Percentiles rank a stretch among this genome's conserved stretches.
phyloP scores from a whole-genome alignment of 2,113 vertebrate species.

The Tetrax tetrax region DNA sequence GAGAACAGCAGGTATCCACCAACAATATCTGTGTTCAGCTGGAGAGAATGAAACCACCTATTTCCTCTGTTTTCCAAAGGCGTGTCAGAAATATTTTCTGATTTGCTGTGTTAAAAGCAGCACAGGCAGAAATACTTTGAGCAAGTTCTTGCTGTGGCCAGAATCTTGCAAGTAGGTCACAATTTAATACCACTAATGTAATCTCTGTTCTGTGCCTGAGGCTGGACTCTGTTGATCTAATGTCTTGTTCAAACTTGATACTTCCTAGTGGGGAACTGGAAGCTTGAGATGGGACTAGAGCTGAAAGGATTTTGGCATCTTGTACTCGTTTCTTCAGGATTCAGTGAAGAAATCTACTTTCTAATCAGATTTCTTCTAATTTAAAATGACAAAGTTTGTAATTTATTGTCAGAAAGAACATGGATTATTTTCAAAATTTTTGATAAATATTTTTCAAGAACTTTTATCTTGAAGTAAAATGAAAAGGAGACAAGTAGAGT shows the following conservation, averaged over 20 bases:
- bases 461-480: neutral
- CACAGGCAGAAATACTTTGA: neutral
- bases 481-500: neutral
- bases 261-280: neutral
- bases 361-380: neutral
- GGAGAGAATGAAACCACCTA: neutral
- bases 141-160: neutral
- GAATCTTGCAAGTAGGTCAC: constrained; percentile 16
- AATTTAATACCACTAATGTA: neutral
- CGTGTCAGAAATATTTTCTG: neutral
- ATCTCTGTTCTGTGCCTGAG: neutral
- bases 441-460: neutral
- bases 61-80: neutral
- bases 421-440: neutral
- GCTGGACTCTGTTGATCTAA: neutral
- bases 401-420: neutral
- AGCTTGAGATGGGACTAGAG: neutral
- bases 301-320: neutral
- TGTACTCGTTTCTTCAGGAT: neutral
- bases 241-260: neutral
- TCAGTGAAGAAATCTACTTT: neutral
- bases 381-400: neutral
- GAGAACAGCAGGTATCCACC: neutral
- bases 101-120: neutral
- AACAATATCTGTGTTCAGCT: neutral